phyloP scores from a whole-genome alignment of 2,113 vertebrate genomes.

The Oplegnathus fasciatus region DNA sequence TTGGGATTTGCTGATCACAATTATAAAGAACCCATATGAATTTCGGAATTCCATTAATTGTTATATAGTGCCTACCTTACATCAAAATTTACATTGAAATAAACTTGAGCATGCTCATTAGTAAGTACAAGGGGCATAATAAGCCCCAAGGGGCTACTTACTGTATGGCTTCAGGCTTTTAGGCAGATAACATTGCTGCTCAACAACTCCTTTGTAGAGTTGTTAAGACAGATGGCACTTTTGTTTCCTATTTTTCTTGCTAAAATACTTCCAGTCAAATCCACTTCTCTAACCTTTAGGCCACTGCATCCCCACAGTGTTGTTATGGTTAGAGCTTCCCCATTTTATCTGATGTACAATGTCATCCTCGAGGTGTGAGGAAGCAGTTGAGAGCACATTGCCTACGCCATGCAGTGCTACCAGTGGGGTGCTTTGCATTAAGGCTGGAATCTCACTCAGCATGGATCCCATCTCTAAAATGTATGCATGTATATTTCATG shows the following conservation, averaged over 20 bases:
- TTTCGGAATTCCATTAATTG: not conserved
- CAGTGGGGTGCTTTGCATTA: constrained; percentile 51
- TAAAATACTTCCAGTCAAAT: not conserved
- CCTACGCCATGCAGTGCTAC: constrained; percentile 7
- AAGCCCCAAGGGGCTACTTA: not conserved
- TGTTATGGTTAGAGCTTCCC: not conserved
- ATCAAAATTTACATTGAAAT: not conserved
- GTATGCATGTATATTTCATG: constrained; percentile 59
- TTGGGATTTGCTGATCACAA: not conserved
- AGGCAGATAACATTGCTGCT: not conserved
- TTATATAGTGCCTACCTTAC: not conserved
- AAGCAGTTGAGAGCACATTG: constrained; percentile 4
- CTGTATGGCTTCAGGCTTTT: not conserved
- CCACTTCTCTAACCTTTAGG: constrained; percentile 29
- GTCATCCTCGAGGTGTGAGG: constrained; percentile 19
- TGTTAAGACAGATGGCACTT: not conserved
- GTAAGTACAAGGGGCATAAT: not conserved
- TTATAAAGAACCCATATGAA: not conserved
- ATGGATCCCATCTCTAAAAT: constrained; percentile 11
- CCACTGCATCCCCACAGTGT: not conserved
- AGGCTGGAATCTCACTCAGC: constrained; percentile 37
- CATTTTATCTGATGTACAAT: constrained; percentile 16
- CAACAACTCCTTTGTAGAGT: not conserved
- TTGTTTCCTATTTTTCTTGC: not conserved
- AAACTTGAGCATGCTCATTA: not conserved